Evolutionary conservation across 2,113 vertebrate genomes (phyloP).

Genomic region (Diglossa brunneiventris): DNA sequence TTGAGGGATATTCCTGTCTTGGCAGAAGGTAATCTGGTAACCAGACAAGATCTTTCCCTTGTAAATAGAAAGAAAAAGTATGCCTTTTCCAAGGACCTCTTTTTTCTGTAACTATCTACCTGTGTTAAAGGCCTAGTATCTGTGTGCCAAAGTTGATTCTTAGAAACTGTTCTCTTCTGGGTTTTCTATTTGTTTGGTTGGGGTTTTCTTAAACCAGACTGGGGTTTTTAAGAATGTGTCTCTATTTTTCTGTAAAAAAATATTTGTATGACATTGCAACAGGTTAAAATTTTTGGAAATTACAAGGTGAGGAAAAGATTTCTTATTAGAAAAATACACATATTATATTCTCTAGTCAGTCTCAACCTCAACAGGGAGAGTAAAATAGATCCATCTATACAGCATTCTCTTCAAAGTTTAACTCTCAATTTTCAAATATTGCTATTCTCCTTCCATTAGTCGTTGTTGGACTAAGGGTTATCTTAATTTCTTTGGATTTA

Average conservation of each 20-base stretch:
- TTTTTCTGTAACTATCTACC: background rate
- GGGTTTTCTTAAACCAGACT: background rate
- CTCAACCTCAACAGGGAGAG: fast-evolving
- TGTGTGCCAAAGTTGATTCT: background rate
- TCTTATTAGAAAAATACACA: fast-evolving
- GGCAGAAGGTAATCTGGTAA: background rate
- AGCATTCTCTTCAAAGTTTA: background rate
- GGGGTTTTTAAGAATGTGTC: background rate
- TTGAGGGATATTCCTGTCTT: background rate
- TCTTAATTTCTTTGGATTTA: background rate
- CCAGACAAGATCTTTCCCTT: background rate
- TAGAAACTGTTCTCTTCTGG: background rate
- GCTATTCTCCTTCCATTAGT: background rate
- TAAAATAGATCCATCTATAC: background rate
- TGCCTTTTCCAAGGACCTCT: background rate
- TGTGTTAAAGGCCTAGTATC: background rate
- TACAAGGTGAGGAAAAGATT: background rate
- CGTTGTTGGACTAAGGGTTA: background rate
- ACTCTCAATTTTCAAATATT: background rate
- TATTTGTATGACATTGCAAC: background rate
- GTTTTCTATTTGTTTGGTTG: background rate
- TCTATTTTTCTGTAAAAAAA: background rate
- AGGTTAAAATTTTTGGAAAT: background rate
- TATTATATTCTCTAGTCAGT: background rate
- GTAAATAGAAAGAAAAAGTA: background rate